Percentiles rank a stretch among this genome's conserved stretches.
Evolutionary conservation across 2,797 vertebrate genomes (phyloP).

Genomic region (Acomys russatus): DNA sequence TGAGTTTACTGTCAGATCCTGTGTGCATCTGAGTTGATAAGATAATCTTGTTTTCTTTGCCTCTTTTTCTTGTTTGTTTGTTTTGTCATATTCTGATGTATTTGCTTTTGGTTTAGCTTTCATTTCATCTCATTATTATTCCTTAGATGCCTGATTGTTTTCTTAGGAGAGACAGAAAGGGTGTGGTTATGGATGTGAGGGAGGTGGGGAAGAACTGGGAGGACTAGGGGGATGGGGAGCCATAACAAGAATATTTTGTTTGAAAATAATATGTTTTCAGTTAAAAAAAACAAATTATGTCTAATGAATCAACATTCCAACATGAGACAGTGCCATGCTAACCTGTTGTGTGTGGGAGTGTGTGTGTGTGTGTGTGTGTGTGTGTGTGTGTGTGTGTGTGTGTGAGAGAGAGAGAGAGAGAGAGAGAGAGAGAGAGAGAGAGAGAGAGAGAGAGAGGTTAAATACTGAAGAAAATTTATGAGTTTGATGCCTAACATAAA

Average conservation of each 20-base stretch:
- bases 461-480: not conserved
- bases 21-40: not conserved
- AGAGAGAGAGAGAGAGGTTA: too few relatives aligned
- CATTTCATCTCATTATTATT: not conserved
- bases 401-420: too few relatives aligned
- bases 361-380: not conserved
- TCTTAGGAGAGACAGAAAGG: not conserved
- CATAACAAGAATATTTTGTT: not conserved
- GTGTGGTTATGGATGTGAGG: not conserved
- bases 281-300: not conserved
- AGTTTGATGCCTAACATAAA: not conserved
- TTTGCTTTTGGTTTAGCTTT: not conserved
- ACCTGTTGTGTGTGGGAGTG: not conserved
- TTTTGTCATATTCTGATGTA: not conserved
- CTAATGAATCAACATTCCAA: not conserved
- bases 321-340: too few relatives aligned
- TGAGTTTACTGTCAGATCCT: not conserved
- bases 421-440: too few relatives aligned
- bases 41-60: not conserved
- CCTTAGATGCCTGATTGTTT: not conserved
- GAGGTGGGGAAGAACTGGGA: rapidly evolving
- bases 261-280: not conserved
- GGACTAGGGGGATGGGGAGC: not conserved
- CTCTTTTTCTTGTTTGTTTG: not conserved
- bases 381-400: too few relatives aligned